A percentile compares a stretch with the other conserved stretches of the same genome.
These are phyloP conservation scores for Sebastes hubbsi DNA, from an alignment of 2,797 vertebrate species.

Conservation along the genomic window DNA sequence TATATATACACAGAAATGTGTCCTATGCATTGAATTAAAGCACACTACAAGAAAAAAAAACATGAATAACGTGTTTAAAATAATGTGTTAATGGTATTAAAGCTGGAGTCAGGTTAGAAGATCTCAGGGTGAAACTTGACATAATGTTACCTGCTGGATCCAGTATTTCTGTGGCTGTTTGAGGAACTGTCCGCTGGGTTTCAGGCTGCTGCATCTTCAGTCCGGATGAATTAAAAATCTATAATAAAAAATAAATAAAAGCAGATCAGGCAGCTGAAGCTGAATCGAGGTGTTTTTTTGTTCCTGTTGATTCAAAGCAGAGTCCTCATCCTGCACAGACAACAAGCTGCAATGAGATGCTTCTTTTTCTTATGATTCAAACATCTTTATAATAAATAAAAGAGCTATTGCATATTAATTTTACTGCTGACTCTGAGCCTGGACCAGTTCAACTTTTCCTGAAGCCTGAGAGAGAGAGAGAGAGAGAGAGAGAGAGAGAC, in stretches of 20 bases:
- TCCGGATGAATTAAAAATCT: not conserved
- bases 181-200: constrained; percentile 47
- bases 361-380: not conserved
- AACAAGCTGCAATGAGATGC: not conserved
- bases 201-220: constrained; percentile 75
- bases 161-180: constrained; percentile 41
- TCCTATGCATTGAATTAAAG: not conserved
- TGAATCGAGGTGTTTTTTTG: not conserved
- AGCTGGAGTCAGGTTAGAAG: not conserved
- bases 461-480: constrained; percentile 11
- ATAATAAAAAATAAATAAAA: not conserved
- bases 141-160: constrained; percentile 63
- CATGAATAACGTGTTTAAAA: not conserved
- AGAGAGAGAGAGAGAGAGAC: not conserved
- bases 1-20: not conserved
- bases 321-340: constrained; percentile 16
- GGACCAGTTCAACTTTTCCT: constrained; percentile 44
- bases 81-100: rapidly evolving
- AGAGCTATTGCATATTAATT: not conserved
- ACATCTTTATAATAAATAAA: not conserved
- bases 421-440: constrained; percentile 16
- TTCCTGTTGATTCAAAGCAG: constrained; percentile 28
- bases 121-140: not conserved
- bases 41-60: not conserved
- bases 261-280: not conserved